Evolutionary conservation across 2,113 vertebrate genomes (phyloP).

Genomic region (Cettia cetti): DNA sequence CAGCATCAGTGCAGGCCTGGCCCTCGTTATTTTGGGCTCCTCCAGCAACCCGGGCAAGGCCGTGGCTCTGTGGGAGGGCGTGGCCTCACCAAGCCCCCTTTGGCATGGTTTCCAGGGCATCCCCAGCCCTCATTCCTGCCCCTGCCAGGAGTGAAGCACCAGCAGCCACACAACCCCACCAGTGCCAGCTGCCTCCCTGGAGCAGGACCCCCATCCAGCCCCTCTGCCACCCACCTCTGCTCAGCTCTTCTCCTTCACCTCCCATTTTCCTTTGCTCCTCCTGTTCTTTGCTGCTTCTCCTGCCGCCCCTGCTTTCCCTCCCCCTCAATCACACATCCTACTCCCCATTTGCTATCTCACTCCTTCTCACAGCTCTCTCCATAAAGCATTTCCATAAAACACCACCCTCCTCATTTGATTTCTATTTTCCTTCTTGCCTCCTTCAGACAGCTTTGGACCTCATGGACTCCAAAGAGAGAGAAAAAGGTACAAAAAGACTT

Average conservation of each 20-base stretch:
- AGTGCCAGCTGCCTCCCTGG: background rate
- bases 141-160: background rate
- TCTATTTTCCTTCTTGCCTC: background rate
- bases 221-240: background rate
- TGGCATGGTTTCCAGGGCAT: rapidly evolving
- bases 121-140: background rate
- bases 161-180: background rate
- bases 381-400: background rate
- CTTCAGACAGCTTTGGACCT: background rate
- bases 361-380: conserved; percentile 4
- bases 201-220: background rate
- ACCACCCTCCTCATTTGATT: background rate
- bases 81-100: rapidly evolving
- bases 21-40: rapidly evolving
- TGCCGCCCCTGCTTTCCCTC: conserved; percentile 24
- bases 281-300: background rate
- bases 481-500: background rate
- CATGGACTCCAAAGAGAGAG: background rate
- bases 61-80: background rate
- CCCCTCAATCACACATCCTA: conserved; percentile 38
- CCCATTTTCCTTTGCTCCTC: background rate
- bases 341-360: conserved; percentile 20
- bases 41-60: rapidly evolving
- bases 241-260: background rate
- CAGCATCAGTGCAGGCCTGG: background rate